Conservation (phyloP, 2,888 invertebrate genomes). For the Cryptocheilus praepositus region DNA sequence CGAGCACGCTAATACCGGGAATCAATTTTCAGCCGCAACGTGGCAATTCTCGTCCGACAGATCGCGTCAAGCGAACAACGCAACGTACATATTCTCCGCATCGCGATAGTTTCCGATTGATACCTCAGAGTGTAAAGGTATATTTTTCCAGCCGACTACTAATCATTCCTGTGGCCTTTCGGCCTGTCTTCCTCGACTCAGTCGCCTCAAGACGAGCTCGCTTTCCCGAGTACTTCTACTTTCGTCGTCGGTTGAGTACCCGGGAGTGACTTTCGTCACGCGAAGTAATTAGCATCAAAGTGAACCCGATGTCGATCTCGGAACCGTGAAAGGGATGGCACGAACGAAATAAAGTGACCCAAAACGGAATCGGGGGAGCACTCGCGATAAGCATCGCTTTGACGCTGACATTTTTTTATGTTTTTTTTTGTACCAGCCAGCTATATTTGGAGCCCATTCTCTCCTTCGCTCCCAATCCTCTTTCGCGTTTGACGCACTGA, state of each 20-base stretch:
- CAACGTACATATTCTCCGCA: too few relatives aligned
- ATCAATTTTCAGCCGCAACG: too few relatives aligned
- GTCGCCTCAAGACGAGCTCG: background rate
- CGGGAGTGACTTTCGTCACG: background rate
- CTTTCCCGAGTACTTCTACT: background rate
- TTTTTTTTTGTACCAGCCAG: too few relatives aligned
- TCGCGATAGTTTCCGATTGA: too few relatives aligned
- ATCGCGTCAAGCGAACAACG: background rate
- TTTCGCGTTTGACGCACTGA: conserved; percentile 14
- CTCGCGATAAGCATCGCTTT: conserved; percentile 25
- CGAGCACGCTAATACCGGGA: too few relatives aligned
- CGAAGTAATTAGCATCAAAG: conserved; percentile 8
- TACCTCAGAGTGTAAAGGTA: too few relatives aligned
- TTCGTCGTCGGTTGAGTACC: background rate
- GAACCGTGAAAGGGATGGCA: background rate
- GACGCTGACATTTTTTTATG: background rate
- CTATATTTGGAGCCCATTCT: too few relatives aligned
- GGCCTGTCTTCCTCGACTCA: too few relatives aligned
- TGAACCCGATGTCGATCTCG: too few relatives aligned
- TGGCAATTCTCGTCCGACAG: background rate
- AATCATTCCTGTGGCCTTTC: too few relatives aligned
- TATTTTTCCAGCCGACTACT: too few relatives aligned
- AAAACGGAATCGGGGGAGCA: conserved; percentile 14
- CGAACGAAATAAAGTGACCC: conserved; percentile 13
- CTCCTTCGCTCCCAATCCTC: conserved; percentile 21